These are phyloP conservation scores for Dermatemys mawii DNA, from an alignment of 2,113 vertebrate genomes.

Conservation along the genomic window DNA sequence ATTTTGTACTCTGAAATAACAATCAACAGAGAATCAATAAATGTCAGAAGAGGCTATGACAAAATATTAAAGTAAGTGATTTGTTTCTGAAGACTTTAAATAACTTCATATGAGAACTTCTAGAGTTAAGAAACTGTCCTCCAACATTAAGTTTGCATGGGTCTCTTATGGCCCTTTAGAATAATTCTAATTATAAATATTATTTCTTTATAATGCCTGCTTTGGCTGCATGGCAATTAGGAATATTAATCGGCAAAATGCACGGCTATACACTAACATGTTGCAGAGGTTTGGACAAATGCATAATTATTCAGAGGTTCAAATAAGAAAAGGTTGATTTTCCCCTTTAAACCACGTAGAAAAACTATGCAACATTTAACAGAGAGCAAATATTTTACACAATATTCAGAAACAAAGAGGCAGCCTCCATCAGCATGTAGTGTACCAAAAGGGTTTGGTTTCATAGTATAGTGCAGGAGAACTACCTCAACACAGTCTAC, in stretches of 20 bases:
- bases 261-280: not conserved
- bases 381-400: conserved; percentile 58
- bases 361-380: conserved; percentile 10
- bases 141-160: accelerated
- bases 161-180: not conserved
- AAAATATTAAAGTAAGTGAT: not conserved
- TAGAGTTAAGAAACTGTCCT: accelerated
- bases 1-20: not conserved
- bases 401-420: conserved; percentile 37
- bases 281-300: not conserved
- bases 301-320: not conserved
- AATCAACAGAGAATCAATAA: not conserved
- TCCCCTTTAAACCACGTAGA: not conserved
- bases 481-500: conserved; percentile 77
- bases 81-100: not conserved
- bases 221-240: not conserved
- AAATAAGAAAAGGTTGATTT: conserved; percentile 15
- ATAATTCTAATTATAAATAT: not conserved
- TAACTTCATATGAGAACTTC: too few relatives aligned
- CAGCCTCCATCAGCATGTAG: conserved; percentile 59
- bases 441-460: conserved; percentile 52
- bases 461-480: conserved; percentile 60
- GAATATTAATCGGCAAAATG: not conserved
- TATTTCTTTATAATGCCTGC: not conserved
- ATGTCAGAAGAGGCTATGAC: not conserved